Evolutionary conservation across 2,888 invertebrate genomes (phyloP).

Genomic region (Bruchidius siliquastri): DNA sequence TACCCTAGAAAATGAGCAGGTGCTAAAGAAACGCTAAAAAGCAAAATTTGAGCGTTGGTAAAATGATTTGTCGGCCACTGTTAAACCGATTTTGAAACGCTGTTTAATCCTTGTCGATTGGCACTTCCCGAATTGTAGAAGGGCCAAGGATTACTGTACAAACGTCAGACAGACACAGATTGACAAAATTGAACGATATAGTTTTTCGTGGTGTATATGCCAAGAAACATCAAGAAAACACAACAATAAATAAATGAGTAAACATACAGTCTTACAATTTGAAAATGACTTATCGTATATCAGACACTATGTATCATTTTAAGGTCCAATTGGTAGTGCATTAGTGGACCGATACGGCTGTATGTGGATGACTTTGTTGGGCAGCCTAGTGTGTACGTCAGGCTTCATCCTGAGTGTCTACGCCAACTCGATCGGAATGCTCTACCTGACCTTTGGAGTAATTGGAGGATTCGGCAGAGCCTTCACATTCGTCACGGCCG

Average conservation of each 20-base stretch:
- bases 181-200: too few relatives aligned
- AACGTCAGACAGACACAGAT: too few relatives aligned
- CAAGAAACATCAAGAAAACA: too few relatives aligned
- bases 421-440: slow-evolving; percentile 67
- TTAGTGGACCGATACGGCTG: slow-evolving; percentile 78
- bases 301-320: background rate
- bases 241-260: background rate
- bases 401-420: slow-evolving; percentile 74
- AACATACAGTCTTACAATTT: background rate
- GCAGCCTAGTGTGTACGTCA: slow-evolving; percentile 65
- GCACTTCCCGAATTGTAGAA: too few relatives aligned
- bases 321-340: slow-evolving; percentile 77
- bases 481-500: slow-evolving; percentile 84
- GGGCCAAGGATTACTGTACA: too few relatives aligned
- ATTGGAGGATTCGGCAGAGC: slow-evolving; percentile 81
- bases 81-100: too few relatives aligned
- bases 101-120: too few relatives aligned
- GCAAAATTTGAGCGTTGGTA: too few relatives aligned
- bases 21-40: too few relatives aligned
- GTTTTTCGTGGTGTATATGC: too few relatives aligned
- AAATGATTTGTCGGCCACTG: too few relatives aligned
- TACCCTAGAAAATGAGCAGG: too few relatives aligned
- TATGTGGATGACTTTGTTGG: slow-evolving; percentile 48
- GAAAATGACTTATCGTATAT: background rate
- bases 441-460: slow-evolving; percentile 82